Evolutionary conservation across 1,140 invertebrate species (phyloP).

Genomic region (Wasmannia auropunctata): DNA sequence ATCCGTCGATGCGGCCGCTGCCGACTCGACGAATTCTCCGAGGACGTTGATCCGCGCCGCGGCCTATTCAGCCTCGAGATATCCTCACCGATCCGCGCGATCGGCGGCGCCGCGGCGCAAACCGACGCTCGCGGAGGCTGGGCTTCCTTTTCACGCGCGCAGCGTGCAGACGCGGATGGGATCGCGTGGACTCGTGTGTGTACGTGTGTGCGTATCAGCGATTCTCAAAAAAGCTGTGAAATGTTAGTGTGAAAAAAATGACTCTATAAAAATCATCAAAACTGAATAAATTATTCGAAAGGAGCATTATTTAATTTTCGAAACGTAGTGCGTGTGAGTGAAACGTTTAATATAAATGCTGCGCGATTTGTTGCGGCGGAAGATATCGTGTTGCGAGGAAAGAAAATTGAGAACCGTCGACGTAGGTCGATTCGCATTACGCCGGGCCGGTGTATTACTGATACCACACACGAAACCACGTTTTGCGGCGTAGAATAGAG

Average conservation of each 20-base stretch:
- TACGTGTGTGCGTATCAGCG: not conserved
- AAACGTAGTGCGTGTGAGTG: not conserved
- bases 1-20: constrained; percentile 50
- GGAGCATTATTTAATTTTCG: not conserved
- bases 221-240: constrained; percentile 4
- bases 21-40: constrained; percentile 57
- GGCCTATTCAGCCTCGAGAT: constrained; percentile 54
- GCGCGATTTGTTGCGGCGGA: not conserved
- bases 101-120: constrained; percentile 54
- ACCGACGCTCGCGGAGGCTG: constrained; percentile 39
- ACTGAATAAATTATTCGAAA: not conserved
- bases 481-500: constrained; percentile 69
- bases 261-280: not conserved
- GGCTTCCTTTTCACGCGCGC: constrained; percentile 78
- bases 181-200: constrained; percentile 5
- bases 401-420: constrained; percentile 40
- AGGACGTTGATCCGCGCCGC: constrained; percentile 68
- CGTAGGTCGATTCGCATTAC: constrained; percentile 65
- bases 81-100: constrained; percentile 53
- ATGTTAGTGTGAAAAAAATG: not conserved
- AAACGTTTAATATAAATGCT: not conserved
- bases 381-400: not conserved
- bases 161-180: constrained; percentile 58
- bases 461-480: constrained; percentile 70
- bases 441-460: constrained; percentile 70